Evolutionary conservation across 1,140 invertebrate genomes (phyloP), one percentile per base, ranked within the genome.

Genomic region (Diachasmimorpha longicaudata): DNA sequence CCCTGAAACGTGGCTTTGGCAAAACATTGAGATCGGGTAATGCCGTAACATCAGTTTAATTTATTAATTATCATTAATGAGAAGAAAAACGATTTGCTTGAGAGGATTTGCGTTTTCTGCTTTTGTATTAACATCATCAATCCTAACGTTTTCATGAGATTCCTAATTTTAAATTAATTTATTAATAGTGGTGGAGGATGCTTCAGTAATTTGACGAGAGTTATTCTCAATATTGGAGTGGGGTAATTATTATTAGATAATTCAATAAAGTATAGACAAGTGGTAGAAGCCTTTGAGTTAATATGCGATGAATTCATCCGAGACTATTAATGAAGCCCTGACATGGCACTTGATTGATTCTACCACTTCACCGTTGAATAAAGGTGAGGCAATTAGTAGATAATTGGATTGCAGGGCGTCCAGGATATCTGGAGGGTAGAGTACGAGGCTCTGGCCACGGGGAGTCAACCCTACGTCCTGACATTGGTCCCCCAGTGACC

Each of bases 1-100:
- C 83, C 90, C 91, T 74, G 92, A 93, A 90, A 92, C 91, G 75
- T 93, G 92, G 92, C 87, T 92, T 85, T 93, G 91, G 91, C 85
- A 91, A 84, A 86, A 84, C 86, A 83, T 91, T 85, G 90, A 91
- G 74, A 85, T 88, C 84, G 90, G 91, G 91, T 92, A 91, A 86
- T 86, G 78, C 81, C 74, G 82, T 46, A 19, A 63, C 16, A 2
- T 80, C 81, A 79, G 70, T 75, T 77, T 81, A 79, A 80, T 83
- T 76, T 75, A 83, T 77, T 11, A 42, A 16, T 68, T 63, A n/a
- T 75, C 52, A 68, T 63, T 73, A 70, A 4, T 23, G 31, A 31
- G 31, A 31, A 31, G 6, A 31, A 31, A 46, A 10, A 8, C 3
- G 66, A 55, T 16, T 14, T 16, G 14, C 48, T 52, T 16, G 11